Conservation (phyloP, 2,113 vertebrate species). For the Hiodon alosoides region DNA sequence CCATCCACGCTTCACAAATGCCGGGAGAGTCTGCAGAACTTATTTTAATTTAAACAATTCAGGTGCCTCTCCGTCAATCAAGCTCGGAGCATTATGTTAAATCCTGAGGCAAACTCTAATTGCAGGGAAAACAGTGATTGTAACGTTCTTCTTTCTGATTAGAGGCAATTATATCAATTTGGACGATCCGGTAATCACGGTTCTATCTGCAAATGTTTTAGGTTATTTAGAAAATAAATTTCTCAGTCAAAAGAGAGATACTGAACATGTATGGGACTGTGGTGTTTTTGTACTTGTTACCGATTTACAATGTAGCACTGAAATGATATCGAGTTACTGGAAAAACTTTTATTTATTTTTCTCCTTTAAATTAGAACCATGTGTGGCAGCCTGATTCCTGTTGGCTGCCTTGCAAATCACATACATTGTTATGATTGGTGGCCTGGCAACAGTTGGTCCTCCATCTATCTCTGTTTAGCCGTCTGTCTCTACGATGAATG, state of each 20-base stretch:
- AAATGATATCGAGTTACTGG: not conserved
- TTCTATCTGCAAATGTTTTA: no score
- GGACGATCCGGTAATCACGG: no score
- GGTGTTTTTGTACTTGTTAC: not conserved
- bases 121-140: not conserved
- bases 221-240: no score
- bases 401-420: not conserved
- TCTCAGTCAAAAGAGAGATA: not conserved
- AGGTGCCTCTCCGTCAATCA: not conserved
- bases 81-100: not conserved
- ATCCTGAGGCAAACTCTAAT: not conserved
- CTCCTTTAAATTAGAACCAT: not conserved
- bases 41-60: not conserved
- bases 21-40: not conserved
- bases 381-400: not conserved
- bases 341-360: slow-evolving; percentile 3
- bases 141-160: not conserved
- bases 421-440: not conserved
- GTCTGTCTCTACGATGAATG: no score
- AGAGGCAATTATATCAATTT: not conserved
- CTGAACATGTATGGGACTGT: not conserved
- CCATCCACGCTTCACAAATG: not conserved
- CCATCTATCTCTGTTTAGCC: not conserved
- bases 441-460: not conserved
- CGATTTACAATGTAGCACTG: not conserved